These are phyloP conservation scores for Valencia hispanica DNA, from an alignment of 2,797 vertebrate genomes.

Conservation along the genomic window DNA sequence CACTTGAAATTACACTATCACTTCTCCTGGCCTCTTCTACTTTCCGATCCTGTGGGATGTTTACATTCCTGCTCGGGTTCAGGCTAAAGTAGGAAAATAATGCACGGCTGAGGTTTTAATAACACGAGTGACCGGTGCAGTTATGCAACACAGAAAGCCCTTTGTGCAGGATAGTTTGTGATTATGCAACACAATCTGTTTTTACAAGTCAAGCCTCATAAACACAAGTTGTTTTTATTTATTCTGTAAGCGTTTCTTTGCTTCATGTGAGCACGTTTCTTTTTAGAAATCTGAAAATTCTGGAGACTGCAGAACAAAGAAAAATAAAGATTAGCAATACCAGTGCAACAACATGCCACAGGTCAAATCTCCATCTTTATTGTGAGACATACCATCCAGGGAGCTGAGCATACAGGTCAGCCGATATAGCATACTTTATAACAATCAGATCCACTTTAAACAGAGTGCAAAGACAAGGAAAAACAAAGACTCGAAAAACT, in stretches of 20 bases:
- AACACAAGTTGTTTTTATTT: constrained; percentile 51
- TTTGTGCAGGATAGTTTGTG: constrained; percentile 65
- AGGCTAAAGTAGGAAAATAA: constrained; percentile 55
- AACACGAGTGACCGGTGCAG: constrained; percentile 52
- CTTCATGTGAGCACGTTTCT: constrained; percentile 4
- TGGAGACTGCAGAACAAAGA: neutral
- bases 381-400: constrained; percentile 72
- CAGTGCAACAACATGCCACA: constrained; percentile 29
- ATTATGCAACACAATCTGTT: constrained; percentile 71
- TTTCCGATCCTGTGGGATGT: constrained; percentile 27
- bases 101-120: constrained; percentile 60
- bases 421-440: constrained; percentile 54
- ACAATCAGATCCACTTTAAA: constrained; percentile 66
- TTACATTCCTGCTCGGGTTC: constrained; percentile 60
- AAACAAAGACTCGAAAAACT: constrained; percentile 31
- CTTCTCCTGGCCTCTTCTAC: constrained; percentile 2
- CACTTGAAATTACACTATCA: constrained; percentile 23
- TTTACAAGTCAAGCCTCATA: constrained; percentile 56
- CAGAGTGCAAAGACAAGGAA: constrained; percentile 63
- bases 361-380: constrained; percentile 73
- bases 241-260: neutral
- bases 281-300: neutral
- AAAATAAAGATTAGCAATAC: constrained; percentile 8
- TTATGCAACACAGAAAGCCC: constrained; percentile 65
- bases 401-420: constrained; percentile 59